Conservation (phyloP, 2,888 invertebrate species). For the Archips crataeganus region DNA sequence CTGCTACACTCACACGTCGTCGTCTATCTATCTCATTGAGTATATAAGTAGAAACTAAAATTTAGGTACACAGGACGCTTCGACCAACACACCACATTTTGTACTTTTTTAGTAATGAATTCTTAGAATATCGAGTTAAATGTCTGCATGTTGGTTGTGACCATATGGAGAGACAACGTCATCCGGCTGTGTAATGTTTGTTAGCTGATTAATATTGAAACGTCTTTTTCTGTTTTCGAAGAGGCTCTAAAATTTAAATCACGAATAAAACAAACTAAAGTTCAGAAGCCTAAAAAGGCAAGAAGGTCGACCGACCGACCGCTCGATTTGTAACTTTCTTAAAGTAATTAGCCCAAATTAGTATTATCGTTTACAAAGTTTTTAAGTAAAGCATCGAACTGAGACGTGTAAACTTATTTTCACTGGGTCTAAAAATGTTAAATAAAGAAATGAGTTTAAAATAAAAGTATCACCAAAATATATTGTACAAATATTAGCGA, state of each 20-base stretch:
- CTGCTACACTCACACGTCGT: not conserved
- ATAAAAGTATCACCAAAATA: constrained; percentile 44
- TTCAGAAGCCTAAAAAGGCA: constrained; percentile 6
- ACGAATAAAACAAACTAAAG: not conserved
- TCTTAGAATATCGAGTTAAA: not conserved
- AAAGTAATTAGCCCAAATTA: constrained; percentile 27
- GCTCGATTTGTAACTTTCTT: constrained; percentile 5
- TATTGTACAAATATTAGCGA: constrained; percentile 63
- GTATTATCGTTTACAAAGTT: constrained; percentile 26
- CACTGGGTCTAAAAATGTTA: not conserved
- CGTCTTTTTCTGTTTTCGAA: not conserved
- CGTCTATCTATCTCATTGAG: not conserved
- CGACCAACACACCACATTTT: not conserved
- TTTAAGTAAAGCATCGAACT: constrained; percentile 12
- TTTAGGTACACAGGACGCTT: not conserved
- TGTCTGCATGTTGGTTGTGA: not conserved
- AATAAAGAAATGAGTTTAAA: constrained; percentile 16
- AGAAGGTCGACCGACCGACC: constrained; percentile 5
- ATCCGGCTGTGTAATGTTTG: not conserved
- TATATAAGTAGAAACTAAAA: not conserved
- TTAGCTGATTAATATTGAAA: not conserved
- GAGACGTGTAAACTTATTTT: not conserved
- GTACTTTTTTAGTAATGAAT: constrained; percentile 3
- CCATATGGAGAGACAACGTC: constrained; percentile 1
- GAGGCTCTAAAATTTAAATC: not conserved